A percentile compares a stretch with the other conserved stretches of the same genome.
These are phyloP conservation scores for Anticlea derivata DNA, from an alignment of 2,888 invertebrate species.

Conservation along the genomic window DNA sequence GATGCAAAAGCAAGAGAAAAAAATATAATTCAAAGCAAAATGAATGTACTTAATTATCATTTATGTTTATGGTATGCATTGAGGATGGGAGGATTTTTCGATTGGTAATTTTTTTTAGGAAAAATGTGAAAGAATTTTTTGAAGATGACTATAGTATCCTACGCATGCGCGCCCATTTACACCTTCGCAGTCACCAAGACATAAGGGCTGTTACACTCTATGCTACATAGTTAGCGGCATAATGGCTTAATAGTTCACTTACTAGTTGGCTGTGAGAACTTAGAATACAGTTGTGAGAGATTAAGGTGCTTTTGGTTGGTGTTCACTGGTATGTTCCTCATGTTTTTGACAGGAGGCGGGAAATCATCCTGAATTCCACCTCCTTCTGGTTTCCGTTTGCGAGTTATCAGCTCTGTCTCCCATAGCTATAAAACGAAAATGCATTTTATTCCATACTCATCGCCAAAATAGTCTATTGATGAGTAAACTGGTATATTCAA, in stretches of 20 bases:
- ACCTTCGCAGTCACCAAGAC: too few species aligned
- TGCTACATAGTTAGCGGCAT: too few species aligned
- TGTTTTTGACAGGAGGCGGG: slow-evolving; percentile 66
- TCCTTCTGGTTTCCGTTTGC: slow-evolving; percentile 74
- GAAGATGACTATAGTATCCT: too few species aligned
- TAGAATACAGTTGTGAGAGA: slow-evolving; percentile 77
- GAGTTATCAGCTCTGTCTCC: slow-evolving; percentile 72
- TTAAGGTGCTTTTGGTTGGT: slow-evolving; percentile 78
- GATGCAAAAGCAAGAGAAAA: not conserved
- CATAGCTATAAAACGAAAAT: slow-evolving; percentile 57
- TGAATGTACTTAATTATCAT: too few species aligned
- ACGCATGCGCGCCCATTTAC: too few species aligned
- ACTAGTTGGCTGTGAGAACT: slow-evolving; percentile 77
- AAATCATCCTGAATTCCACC: slow-evolving; percentile 60
- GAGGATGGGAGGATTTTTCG: too few species aligned
- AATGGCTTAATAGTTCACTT: slow-evolving; percentile 38
- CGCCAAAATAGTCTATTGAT: too few species aligned
- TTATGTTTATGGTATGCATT: too few species aligned
- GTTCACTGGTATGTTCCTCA: slow-evolving; percentile 71
- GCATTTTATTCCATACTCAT: not conserved
- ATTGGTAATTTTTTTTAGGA: too few species aligned
- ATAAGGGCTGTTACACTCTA: too few species aligned
- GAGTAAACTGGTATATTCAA: too few species aligned
- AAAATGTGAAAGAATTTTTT: too few species aligned
- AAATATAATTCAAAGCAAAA: not conserved